Base-by-base conservation (phyloP, 2,797 vertebrate species). In the Chelon labrosus region DNA sequence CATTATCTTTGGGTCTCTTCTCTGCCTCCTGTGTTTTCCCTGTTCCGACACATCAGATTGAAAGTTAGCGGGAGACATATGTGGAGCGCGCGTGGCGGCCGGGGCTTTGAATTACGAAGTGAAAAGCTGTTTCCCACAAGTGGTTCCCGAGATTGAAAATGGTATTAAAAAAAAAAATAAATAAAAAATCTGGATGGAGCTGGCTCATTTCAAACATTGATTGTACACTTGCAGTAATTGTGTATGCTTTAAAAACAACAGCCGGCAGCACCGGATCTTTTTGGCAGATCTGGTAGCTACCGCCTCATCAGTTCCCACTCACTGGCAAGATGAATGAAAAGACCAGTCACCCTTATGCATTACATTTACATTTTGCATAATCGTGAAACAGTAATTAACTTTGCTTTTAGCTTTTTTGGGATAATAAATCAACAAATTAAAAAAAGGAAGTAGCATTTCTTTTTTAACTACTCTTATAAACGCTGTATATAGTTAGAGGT, bases 91-190 rank as follows among this genome's bases (percentile, higher is more conserved):
- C 47, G 61, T 0, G 11, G 54, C 10, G 46, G 47, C 62, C 1
- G 3, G 3, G 8, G 17, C 73, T 83, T 86, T 80, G 53, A 83
- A 71, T 80, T 66, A 70, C 31, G 62, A 57, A 79, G 65, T n/a
- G 7, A 63, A 65, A 70, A 17, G 39, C 44, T 60, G 66, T 19
- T 57, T n/a, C n/a, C n/a, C 70, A 57, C 4, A 75, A 72, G 52
- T 50, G 35, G 44, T 62, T 58, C 35, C 50, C 10, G 4, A n/a
- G 50, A 74, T 10, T 64, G 4, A 59, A 75, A 58, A 20, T 35
- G 12, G 47, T 19, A 0, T 49, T 49, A 7, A n/a, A 10, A 52
- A 39, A 7, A n/a, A 10, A 38, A 38, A 6, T 49, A 42, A 19
- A 38, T 2, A 20, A 25, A 10, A 10, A 65, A 31, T 49, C 37